Conservation (phyloP, 2,797 vertebrate species). For the Mus caroli region DNA sequence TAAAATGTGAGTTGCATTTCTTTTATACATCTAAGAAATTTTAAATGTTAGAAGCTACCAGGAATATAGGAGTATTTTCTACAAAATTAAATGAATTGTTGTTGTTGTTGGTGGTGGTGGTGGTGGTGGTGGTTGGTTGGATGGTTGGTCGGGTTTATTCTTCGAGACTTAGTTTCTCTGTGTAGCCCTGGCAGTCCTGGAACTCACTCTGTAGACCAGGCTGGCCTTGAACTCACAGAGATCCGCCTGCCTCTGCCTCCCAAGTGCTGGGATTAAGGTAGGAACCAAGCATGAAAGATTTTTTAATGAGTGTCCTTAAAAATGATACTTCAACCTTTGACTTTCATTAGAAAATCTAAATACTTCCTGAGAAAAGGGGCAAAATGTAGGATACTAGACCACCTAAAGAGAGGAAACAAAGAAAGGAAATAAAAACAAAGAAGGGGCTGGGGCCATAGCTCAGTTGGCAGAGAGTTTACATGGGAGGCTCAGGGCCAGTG, state of each 20-base stretch:
- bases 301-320: neutral
- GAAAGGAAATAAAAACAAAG: neutral
- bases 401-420: neutral
- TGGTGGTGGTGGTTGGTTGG: neutral
- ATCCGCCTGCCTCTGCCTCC: neutral
- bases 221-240: neutral
- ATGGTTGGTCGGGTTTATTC: neutral
- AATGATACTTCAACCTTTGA: neutral
- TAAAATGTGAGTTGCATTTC: neutral
- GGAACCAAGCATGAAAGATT: neutral
- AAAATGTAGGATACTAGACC: neutral
- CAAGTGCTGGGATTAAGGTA: neutral
- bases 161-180: neutral
- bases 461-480: neutral
- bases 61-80: conserved; percentile 1
- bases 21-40: neutral
- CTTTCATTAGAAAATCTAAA: neutral
- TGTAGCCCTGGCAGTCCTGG: neutral
- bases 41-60: neutral
- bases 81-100: neutral
- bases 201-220: neutral
- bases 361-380: neutral
- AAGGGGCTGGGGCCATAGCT: too few relatives aligned
- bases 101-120: neutral
- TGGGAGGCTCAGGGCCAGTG: too few relatives aligned